Percentiles rank a stretch among this genome's conserved stretches.
Evolutionary conservation across 2,797 vertebrate species (phyloP).

Genomic region (Uromys caudimaculatus): DNA sequence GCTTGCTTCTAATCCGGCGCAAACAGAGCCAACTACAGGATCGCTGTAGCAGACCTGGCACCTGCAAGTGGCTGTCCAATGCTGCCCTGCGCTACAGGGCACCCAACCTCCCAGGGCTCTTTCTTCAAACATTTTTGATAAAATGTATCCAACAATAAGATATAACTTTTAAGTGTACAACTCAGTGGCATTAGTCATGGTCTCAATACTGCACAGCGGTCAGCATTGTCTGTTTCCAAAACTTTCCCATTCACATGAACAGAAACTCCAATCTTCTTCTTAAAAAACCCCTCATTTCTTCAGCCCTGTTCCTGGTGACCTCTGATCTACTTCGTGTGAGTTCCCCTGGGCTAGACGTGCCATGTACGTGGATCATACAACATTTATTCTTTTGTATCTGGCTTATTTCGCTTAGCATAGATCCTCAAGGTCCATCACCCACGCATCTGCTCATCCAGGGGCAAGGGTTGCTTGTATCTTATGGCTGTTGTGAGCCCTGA

Average conservation of each 20-base stretch:
- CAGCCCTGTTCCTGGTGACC: not conserved
- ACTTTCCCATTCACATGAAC: not conserved
- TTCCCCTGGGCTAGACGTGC: not conserved
- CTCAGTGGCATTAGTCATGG: too few species aligned
- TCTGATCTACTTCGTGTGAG: not conserved
- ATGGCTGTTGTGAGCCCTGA: not conserved
- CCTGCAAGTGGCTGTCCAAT: fast-evolving
- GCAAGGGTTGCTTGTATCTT: not conserved
- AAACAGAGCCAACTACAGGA: not conserved
- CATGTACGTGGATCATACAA: not conserved
- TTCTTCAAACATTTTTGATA: not conserved
- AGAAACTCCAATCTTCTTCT: not conserved
- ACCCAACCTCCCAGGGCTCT: not conserved
- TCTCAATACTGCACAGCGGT: not conserved
- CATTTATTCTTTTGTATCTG: not conserved
- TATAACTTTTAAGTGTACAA: not conserved
- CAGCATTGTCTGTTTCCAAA: not conserved
- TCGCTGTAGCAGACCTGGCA: not conserved
- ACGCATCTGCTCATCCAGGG: not conserved
- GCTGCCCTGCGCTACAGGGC: not conserved
- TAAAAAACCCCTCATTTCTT: not conserved
- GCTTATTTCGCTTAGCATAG: too few species aligned
- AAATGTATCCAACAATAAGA: not conserved
- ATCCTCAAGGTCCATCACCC: not conserved
- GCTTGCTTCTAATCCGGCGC: not conserved